Conservation (phyloP, 2,113 vertebrate species). For the Oxyruncus cristatus region DNA sequence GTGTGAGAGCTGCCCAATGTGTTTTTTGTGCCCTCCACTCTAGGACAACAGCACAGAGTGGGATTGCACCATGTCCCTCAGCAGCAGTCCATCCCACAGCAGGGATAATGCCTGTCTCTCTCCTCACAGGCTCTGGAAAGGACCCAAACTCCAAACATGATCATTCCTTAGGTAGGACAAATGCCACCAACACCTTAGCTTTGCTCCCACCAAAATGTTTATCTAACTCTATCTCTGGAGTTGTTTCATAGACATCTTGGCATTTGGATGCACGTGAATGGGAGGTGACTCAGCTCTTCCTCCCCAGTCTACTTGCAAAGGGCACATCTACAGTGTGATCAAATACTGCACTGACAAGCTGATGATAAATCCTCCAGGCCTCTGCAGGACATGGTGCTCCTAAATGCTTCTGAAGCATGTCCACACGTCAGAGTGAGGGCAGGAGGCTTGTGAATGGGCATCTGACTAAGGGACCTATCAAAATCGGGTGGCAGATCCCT, state of each 20-base stretch:
- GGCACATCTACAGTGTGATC: rapidly evolving
- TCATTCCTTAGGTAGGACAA: background rate
- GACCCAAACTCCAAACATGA: background rate
- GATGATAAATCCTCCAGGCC: background rate
- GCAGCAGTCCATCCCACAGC: background rate
- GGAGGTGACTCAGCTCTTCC: background rate
- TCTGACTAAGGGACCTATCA: background rate
- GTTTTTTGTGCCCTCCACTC: background rate
- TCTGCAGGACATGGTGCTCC: background rate
- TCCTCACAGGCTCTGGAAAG: background rate
- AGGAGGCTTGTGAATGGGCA: background rate
- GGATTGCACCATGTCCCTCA: background rate
- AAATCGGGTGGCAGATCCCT: background rate
- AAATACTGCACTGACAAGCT: background rate
- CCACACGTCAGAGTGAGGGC: background rate
- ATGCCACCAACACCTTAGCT: background rate
- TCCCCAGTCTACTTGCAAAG: background rate
- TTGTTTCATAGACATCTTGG: background rate
- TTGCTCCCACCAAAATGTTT: background rate
- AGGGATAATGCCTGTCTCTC: background rate
- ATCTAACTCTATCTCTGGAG: background rate
- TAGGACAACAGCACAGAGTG: background rate
- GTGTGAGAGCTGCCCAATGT: background rate
- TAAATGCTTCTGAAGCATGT: background rate
- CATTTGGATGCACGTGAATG: background rate